A percentile compares a stretch with the other conserved stretches of the same genome.
Evolutionary conservation across 2,888 invertebrate genomes (phyloP).

Genomic region (Agonopterix arenella): DNA sequence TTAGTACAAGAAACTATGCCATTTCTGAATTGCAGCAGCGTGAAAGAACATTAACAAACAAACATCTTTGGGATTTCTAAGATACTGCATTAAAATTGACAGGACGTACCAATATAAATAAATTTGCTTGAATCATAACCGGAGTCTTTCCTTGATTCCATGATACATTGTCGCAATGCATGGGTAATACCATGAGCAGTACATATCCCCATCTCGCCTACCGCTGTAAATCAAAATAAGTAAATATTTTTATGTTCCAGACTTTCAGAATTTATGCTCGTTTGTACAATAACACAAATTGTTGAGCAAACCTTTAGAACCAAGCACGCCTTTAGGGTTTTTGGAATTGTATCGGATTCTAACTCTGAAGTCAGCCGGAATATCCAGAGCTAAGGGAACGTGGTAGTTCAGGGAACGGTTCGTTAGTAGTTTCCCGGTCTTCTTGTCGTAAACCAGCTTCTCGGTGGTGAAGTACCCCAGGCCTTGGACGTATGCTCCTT

Average conservation of each 20-base stretch:
- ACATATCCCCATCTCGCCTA: slow-evolving; percentile 64
- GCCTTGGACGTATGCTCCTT: slow-evolving; percentile 84
- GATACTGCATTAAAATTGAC: background rate
- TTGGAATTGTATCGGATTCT: slow-evolving; percentile 78
- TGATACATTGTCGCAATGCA: slow-evolving; percentile 47
- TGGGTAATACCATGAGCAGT: slow-evolving; percentile 46
- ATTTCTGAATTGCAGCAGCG: background rate
- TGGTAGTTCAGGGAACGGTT: slow-evolving; percentile 84
- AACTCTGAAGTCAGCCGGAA: slow-evolving; percentile 80
- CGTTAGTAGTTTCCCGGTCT: slow-evolving; percentile 80
- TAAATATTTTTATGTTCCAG: no score
- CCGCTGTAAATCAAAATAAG: slow-evolving; percentile 34
- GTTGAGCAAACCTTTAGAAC: slow-evolving; percentile 78
- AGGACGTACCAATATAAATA: slow-evolving; percentile 45
- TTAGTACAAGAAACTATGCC: no score
- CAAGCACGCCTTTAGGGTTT: slow-evolving; percentile 79
- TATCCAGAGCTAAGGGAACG: slow-evolving; percentile 81
- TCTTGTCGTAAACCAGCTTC: slow-evolving; percentile 76
- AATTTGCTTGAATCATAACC: slow-evolving; percentile 43
- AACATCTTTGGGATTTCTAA: background rate
- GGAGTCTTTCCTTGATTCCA: slow-evolving; percentile 52
- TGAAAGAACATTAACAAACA: background rate
- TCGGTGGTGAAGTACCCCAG: slow-evolving; percentile 84
- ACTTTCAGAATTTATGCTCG: no score
- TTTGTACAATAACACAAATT: background rate